Percentiles rank a stretch among this genome's conserved stretches.
These are phyloP conservation scores for Chironomus riparius DNA, from an alignment of 2,888 invertebrate species.

Conservation along the genomic window DNA sequence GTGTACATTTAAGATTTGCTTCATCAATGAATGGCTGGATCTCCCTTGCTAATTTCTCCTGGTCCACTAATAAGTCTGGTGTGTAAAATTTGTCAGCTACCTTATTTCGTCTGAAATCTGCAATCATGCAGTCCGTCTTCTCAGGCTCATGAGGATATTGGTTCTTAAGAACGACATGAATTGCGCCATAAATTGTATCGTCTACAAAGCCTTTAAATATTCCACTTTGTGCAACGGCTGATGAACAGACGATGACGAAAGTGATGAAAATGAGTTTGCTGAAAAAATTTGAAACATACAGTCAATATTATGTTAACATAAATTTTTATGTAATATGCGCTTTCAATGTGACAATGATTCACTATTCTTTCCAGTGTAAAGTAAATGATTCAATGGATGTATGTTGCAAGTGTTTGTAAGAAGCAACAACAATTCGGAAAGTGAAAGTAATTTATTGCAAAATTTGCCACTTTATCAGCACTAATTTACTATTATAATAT, in stretches of 20 bases:
- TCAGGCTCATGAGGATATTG: constrained; percentile 11
- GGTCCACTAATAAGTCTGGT: not conserved
- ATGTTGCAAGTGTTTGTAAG: not conserved
- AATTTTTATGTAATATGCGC: not conserved
- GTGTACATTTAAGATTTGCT: constrained; percentile 13
- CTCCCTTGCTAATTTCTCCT: not conserved
- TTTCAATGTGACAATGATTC: not conserved
- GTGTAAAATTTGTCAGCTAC: constrained; percentile 17
- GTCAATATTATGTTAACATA: not conserved
- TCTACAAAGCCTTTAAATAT: not conserved
- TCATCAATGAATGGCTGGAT: constrained; percentile 14
- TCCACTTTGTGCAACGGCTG: not conserved
- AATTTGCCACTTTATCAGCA: not conserved
- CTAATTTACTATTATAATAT: not conserved
- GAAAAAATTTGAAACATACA: not conserved
- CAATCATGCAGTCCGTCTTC: constrained; percentile 13
- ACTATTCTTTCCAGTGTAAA: not conserved
- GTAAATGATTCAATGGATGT: not conserved
- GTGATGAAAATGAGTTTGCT: constrained; percentile 7
- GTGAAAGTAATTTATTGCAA: not conserved
- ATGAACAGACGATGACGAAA: not conserved
- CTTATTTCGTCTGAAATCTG: constrained; percentile 9
- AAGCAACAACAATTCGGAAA: not conserved
- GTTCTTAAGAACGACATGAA: constrained; percentile 3
- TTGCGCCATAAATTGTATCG: constrained; percentile 3